Base-by-base conservation (phyloP, 2,797 vertebrate genomes). In the Dendrocincla fuliginosa region DNA sequence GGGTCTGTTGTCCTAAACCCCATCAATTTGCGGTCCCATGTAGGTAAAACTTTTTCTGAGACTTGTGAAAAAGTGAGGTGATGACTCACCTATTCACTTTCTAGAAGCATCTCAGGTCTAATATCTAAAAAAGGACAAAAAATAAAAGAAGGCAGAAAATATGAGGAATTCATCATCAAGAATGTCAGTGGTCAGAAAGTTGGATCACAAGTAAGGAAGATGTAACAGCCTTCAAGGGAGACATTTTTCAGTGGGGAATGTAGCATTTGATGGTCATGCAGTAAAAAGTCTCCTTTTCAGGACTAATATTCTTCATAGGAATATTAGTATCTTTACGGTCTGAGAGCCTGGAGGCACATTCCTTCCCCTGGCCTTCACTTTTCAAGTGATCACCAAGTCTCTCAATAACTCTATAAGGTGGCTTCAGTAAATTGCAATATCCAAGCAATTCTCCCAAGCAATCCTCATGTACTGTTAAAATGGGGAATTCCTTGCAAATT, bases 201-300 rank as follows among this genome's bases (percentile, higher is more conserved):
- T 50, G 46, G 44, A 81, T 69, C 30, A 41, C 59, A 74, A 69
- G 55, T 64, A 60, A 76, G 33, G 41, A 78, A 90, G 42, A 24
- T 16, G 32, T 91, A 89, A 92, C 63, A 75, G 55, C 67, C 63
- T 88, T 82, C 76, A 67, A 88, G 87, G 83, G 95, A 96, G 42
- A 24, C 24, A 81, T 96, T 96, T 93, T 89, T 92, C 84, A 75
- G 61, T 61, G 33, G 44, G 60, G 69, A 90, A 81, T 56, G 63
- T 57, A 81, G 41, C 67, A 74, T 87, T 74, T 88, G 65, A 67
- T 61, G 41, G 67, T 19, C 37, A 27, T 53, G 37, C n/a, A 82
- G 76, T 57, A 70, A 49, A 76, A 78, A 79, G 47, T 76, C 73
- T 89, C 67, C 63, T 76, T 75, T 88, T 90, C 49, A 91, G 82